These are phyloP conservation scores for Drosophila simulans DNA, from an alignment of 1,140 invertebrate species.

Conservation along the genomic window DNA sequence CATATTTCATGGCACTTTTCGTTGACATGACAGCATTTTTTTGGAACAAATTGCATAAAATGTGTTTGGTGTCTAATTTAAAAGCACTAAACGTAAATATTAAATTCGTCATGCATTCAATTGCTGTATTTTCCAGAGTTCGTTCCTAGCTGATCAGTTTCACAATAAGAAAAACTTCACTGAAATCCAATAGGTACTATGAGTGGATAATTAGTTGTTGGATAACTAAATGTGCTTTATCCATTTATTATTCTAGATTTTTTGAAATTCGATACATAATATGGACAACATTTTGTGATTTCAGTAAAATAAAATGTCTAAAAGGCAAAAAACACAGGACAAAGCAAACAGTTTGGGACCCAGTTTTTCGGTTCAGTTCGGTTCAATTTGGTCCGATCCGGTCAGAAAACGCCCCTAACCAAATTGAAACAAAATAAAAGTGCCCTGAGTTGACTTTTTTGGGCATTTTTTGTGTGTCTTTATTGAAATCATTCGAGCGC, in stretches of 20 bases:
- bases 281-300: constrained; percentile 46
- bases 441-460: constrained; percentile 35
- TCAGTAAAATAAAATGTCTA: constrained; percentile 62
- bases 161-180: too few relatives aligned
- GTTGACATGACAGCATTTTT: constrained; percentile 28
- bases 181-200: too few relatives aligned
- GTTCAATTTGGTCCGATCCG: constrained; percentile 37
- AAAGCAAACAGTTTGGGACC: constrained; percentile 41
- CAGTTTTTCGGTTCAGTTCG: constrained; percentile 32
- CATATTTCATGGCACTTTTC: constrained; percentile 53
- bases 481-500: constrained; percentile 81
- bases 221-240: too few relatives aligned
- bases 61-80: constrained; percentile 22
- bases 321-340: constrained; percentile 35
- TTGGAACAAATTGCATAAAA: constrained; percentile 32
- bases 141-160: too few relatives aligned
- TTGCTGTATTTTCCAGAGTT: too few relatives aligned
- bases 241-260: neutral
- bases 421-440: constrained; percentile 78
- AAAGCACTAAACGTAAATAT: constrained; percentile 24
- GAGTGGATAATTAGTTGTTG: too few relatives aligned
- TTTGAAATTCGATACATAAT: constrained; percentile 31
- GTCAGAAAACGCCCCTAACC: constrained; percentile 43
- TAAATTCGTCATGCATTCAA: neutral
- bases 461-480: constrained; percentile 45